Percentiles rank a stretch among this genome's conserved stretches.
phyloP scores from a whole-genome alignment of 2,888 invertebrate species.

The Apotomis betuletana region DNA sequence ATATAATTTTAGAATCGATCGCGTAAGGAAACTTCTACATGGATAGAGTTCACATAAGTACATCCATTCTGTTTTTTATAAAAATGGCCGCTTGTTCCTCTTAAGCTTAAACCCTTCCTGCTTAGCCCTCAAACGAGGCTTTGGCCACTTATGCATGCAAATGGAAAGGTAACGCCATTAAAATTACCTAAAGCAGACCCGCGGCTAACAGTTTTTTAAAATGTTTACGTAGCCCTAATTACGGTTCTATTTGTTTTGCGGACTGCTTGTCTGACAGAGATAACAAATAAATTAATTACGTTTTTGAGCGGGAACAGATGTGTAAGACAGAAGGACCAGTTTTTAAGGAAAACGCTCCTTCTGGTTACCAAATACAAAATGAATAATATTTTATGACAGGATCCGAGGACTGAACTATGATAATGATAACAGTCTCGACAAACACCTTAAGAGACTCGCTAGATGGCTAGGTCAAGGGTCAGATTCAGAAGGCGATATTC shows the following conservation, averaged over 20 bases:
- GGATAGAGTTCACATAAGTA: no score
- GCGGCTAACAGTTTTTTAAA: conserved; percentile 33
- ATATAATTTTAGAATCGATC: no score
- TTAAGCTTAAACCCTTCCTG: background rate
- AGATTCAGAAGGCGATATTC: no score
- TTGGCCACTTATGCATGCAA: conserved; percentile 10
- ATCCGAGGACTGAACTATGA: no score
- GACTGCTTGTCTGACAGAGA: conserved; percentile 32
- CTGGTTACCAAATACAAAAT: background rate
- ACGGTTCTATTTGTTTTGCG: conserved; percentile 30
- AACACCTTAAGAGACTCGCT: no score
- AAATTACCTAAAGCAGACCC: conserved; percentile 14
- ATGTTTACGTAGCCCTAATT: conserved; percentile 37
- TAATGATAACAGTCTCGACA: no score
- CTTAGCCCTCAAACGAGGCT: background rate
- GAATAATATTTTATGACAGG: no score
- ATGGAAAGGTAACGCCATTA: conserved; percentile 23
- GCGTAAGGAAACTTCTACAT: no score
- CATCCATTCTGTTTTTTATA: no score
- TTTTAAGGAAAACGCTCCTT: background rate
- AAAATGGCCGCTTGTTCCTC: no score
- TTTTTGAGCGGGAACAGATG: conserved; percentile 7
- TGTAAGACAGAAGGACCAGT: background rate
- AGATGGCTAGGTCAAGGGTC: no score
- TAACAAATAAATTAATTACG: conserved; percentile 40